These are phyloP conservation scores for Gryllus longicercus DNA, from an alignment of 2,888 invertebrate species.

Conservation along the genomic window DNA sequence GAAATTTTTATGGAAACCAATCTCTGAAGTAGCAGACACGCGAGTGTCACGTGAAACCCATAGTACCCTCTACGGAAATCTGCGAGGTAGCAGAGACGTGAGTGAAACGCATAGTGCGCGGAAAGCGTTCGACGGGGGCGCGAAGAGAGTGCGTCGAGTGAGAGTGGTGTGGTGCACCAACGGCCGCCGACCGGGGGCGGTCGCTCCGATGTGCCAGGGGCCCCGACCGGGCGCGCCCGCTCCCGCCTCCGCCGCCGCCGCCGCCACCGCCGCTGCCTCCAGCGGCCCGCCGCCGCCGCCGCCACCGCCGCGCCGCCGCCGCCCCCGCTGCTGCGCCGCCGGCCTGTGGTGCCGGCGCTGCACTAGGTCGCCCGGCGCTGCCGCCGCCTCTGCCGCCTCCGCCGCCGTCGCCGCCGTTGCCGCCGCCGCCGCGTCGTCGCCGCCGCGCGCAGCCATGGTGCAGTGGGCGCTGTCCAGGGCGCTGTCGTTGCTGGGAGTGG, in stretches of 20 bases:
- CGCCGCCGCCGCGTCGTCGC: slow-evolving; percentile 20
- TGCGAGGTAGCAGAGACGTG: too few relatives aligned
- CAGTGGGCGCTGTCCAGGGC: slow-evolving; percentile 41
- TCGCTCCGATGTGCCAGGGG: background rate
- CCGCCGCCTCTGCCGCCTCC: background rate
- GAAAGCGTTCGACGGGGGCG: too few relatives aligned
- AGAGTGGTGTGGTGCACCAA: background rate
- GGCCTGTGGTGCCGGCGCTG: background rate
- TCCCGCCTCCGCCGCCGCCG: background rate
- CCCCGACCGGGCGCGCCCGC: background rate
- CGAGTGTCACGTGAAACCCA: too few relatives aligned
- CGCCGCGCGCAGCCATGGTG: slow-evolving; percentile 37
- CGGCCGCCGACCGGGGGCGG: background rate
- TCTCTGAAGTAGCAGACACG: too few relatives aligned
- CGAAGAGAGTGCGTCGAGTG: background rate
- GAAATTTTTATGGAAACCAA: too few relatives aligned
- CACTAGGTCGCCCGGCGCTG: slow-evolving; percentile 20
- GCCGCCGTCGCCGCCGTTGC: background rate
- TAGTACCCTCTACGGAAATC: too few relatives aligned
- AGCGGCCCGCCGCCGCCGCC: background rate
- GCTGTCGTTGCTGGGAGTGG: slow-evolving; percentile 39
- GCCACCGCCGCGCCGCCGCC: background rate
- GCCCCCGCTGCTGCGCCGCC: background rate
- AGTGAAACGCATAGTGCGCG: too few relatives aligned
- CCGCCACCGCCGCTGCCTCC: background rate